phyloP scores from a whole-genome alignment of 2,888 invertebrate genomes.

The Drosophila borealis region DNA sequence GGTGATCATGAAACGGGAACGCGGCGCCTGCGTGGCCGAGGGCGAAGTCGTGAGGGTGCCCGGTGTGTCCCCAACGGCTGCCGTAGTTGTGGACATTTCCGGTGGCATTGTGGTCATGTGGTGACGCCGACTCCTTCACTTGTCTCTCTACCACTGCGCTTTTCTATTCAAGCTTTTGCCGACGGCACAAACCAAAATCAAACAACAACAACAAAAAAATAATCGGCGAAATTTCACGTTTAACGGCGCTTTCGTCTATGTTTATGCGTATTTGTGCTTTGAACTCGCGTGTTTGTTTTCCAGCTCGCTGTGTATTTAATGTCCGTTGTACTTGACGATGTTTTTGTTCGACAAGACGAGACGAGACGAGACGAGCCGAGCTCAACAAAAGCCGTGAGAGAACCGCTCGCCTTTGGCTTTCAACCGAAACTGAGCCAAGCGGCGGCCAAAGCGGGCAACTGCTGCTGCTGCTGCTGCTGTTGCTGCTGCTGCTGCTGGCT shows the following conservation, averaged over 20 bases:
- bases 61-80: conserved; percentile 76
- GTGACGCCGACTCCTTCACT: conserved; percentile 34
- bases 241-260: conserved; percentile 6
- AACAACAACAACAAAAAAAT: conserved; percentile 38
- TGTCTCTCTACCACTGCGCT: conserved; percentile 21
- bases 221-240: conserved; percentile 6
- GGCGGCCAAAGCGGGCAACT: conserved; percentile 28
- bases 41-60: conserved; percentile 60
- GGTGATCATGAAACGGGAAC: conserved; percentile 95
- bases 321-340: conserved; percentile 13
- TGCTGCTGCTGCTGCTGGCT: conserved; percentile 33
- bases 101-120: conserved; percentile 84
- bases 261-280: conserved; percentile 16
- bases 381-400: conserved; percentile 65
- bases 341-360: conserved; percentile 9
- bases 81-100: conserved; percentile 82
- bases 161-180: conserved; percentile 31
- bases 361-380: conserved; percentile 32
- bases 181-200: conserved; percentile 42
- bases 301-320: background rate
- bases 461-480: conserved; percentile 36
- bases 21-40: conserved; percentile 86
- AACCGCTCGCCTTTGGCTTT: conserved; percentile 80
- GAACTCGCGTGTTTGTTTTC: conserved; percentile 21
- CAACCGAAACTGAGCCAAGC: conserved; percentile 79